A percentile compares a stretch with the other conserved stretches of the same genome.
These are phyloP conservation scores for Celastrina argiolus DNA, from an alignment of 2,888 invertebrate genomes.

Conservation along the genomic window DNA sequence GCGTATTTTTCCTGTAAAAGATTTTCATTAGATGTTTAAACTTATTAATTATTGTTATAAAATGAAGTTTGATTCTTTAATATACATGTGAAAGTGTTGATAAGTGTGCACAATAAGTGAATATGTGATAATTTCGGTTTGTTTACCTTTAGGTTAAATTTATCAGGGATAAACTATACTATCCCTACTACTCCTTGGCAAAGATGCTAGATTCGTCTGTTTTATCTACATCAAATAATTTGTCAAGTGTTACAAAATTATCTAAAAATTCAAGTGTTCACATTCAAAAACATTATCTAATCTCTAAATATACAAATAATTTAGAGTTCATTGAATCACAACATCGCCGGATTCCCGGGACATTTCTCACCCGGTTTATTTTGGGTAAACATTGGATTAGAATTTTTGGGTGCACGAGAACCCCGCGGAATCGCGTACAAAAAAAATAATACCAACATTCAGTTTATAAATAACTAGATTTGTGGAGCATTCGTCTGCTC, in stretches of 20 bases:
- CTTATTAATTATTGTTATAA: too few relatives aligned
- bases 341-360: slow-evolving; percentile 21
- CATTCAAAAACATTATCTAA: background rate
- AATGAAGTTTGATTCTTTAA: too few relatives aligned
- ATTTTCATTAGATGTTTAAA: too few relatives aligned
- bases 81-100: too few relatives aligned
- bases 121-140: too few relatives aligned
- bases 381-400: slow-evolving; percentile 32
- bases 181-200: too few relatives aligned
- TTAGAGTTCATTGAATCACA: slow-evolving; percentile 27
- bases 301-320: slow-evolving; percentile 11
- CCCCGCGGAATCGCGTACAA: slow-evolving; percentile 46
- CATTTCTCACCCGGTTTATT: slow-evolving; percentile 34
- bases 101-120: too few relatives aligned
- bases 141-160: too few relatives aligned
- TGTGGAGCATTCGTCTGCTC: slow-evolving; percentile 53
- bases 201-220: background rate
- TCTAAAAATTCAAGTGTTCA: too few relatives aligned
- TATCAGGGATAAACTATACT: too few relatives aligned
- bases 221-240: background rate
- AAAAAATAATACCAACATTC: slow-evolving; percentile 37
- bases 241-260: background rate
- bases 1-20: too few relatives aligned
- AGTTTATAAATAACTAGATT: slow-evolving; percentile 65
- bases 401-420: slow-evolving; percentile 4